Base-by-base conservation (phyloP, 2,888 invertebrate genomes). In the Odontomyia ornata region DNA sequence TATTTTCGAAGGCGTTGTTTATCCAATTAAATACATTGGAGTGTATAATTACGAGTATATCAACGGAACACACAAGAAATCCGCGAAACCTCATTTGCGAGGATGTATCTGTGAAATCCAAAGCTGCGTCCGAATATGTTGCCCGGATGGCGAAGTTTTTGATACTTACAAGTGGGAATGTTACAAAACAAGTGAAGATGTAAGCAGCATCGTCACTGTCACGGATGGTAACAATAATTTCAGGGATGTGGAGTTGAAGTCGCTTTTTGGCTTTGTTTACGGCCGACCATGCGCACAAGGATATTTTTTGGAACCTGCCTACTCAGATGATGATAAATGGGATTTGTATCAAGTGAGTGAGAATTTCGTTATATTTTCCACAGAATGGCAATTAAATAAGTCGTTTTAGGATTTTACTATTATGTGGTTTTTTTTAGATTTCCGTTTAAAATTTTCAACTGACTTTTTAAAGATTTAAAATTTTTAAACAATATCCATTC, bases 81-180 rank as follows among this genome's bases (percentile, higher is more conserved):
- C 83, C 28, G 84, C 83, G 1, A 76, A 81, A 2, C 81, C 79
- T 0, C 82, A 83, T 78, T 28, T 81, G 1, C 81, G 83, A 3
- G 84, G 85, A 7, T 85, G 85, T 71, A 77, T 83, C 3, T 84
- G 84, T 77, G 47, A 80, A 5, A n/a, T 81, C 3, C 81, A 80
- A 46, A 56, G 78, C 23, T 84, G 84, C 72, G 79, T 83, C 0
- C 80, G 83, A 46, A 81, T 83, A 43, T 84, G 84, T 65, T 84
- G 84, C 72, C 79, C 78, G 1, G 43, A 27, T 21, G 5, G 15
- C 30, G 2, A 56, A 30, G 5, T 65, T 52, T 65, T 69, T 56
- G 25, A 64, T 78, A 30, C 52, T n/a, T 21, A 9, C 46, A 25
- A 69, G n/a, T n/a, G 27, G 4, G n/a, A 75, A 4, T 72, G 77